Percentiles rank a stretch among this genome's conserved stretches.
phyloP scores from a whole-genome alignment of 2,888 invertebrate species.

The Pimpla rufipes region DNA sequence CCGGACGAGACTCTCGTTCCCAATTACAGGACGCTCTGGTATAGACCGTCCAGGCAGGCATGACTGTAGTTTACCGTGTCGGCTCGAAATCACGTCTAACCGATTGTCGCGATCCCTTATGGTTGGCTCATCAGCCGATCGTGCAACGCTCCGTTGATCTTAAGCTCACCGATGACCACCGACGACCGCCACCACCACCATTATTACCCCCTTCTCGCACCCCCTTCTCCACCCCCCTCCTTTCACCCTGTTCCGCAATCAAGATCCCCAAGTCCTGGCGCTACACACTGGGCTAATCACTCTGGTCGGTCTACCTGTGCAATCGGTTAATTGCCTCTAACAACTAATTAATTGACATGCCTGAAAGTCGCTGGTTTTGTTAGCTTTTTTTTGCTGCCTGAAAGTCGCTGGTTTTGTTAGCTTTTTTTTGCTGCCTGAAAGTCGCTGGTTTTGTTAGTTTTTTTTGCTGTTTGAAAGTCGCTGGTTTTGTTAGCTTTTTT shows the following conservation, averaged over 20 bases:
- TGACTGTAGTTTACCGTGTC: slow-evolving; percentile 62
- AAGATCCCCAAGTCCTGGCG: slow-evolving; percentile 44
- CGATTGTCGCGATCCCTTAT: slow-evolving; percentile 65
- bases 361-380: neutral
- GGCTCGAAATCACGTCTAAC: slow-evolving; percentile 66
- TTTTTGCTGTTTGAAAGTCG: neutral
- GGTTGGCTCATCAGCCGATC: slow-evolving; percentile 64
- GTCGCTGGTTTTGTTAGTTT: neutral
- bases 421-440: neutral
- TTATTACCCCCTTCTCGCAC: slow-evolving; percentile 9
- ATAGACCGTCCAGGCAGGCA: slow-evolving; percentile 38
- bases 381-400: neutral
- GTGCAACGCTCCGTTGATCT: slow-evolving; percentile 58
- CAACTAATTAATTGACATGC: slow-evolving; percentile 26
- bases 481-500: neutral
- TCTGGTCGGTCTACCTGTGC: slow-evolving; percentile 11
- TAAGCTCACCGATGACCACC: slow-evolving; percentile 3
- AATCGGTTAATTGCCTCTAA: slow-evolving; percentile 36
- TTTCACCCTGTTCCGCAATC: slow-evolving; percentile 55
- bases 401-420: too few species aligned
- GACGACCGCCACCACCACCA: slow-evolving; percentile 1
- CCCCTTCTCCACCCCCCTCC: too few species aligned
- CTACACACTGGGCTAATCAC: slow-evolving; percentile 61
- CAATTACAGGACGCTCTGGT: slow-evolving; percentile 62
- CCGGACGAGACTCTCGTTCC: slow-evolving; percentile 51